These are phyloP conservation scores for Stenopsyche tienmushanensis DNA, from an alignment of 1,140 invertebrate species.

Conservation along the genomic window DNA sequence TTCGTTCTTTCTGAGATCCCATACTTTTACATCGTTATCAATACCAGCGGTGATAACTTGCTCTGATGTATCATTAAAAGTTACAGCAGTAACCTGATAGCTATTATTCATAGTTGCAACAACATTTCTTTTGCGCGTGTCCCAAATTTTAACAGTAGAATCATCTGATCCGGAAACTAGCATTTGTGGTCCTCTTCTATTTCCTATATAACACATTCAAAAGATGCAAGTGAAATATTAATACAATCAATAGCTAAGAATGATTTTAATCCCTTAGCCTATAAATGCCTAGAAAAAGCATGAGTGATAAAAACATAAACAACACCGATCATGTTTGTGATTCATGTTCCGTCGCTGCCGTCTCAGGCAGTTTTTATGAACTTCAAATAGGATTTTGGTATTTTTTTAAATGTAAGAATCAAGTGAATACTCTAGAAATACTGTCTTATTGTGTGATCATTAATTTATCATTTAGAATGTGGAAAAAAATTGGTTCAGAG, in stretches of 20 bases:
- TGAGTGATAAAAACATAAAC: no score
- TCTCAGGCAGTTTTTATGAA: no score
- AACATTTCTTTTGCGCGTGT: slow-evolving; percentile 76
- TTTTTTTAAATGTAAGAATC: no score
- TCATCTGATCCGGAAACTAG: slow-evolving; percentile 95
- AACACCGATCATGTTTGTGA: no score
- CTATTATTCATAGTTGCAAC: slow-evolving; percentile 77
- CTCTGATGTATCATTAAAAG: slow-evolving; percentile 95
- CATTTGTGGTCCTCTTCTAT: slow-evolving; percentile 83
- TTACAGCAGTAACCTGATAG: slow-evolving; percentile 86
- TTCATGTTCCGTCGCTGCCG: no score
- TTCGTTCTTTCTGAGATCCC: slow-evolving; percentile 93
- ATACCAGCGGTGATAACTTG: slow-evolving; percentile 89
- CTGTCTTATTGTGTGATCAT: no score
- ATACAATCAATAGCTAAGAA: slow-evolving; percentile 12
- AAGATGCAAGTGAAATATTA: neutral
- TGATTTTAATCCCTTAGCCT: no score
- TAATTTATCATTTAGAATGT: no score
- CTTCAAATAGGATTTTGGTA: no score
- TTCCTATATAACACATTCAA: slow-evolving; percentile 51
- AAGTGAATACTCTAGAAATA: no score
- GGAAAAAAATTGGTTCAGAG: no score
- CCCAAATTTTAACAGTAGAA: slow-evolving; percentile 91
- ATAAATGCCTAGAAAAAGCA: no score
- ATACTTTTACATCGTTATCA: slow-evolving; percentile 98